Percentiles rank a stretch among this genome's conserved stretches.
These are phyloP conservation scores for Cerastis rubricosa DNA, from an alignment of 2,888 invertebrate genomes.

Conservation along the genomic window DNA sequence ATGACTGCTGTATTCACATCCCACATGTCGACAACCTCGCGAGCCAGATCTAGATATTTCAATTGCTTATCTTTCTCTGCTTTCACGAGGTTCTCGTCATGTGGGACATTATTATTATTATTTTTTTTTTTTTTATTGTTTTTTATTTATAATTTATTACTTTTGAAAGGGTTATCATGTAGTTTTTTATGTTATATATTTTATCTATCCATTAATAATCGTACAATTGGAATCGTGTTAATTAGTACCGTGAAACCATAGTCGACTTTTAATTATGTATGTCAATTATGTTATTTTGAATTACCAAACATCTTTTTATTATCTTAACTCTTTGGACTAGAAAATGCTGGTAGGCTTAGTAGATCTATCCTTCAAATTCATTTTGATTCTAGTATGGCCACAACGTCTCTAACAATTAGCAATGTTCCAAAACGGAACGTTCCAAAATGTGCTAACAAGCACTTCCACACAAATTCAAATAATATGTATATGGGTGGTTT, in stretches of 20 bases:
- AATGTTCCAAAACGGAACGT: background rate
- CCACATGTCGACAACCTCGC: too few relatives aligned
- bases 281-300: background rate
- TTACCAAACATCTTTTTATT: background rate
- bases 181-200: background rate
- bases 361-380: background rate
- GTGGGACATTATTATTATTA: too few relatives aligned
- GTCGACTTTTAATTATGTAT: background rate
- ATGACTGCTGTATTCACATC: too few relatives aligned
- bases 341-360: background rate
- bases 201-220: background rate
- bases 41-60: too few relatives aligned
- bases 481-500: background rate
- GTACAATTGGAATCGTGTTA: background rate
- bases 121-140: too few relatives aligned
- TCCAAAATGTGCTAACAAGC: constrained; percentile 10
- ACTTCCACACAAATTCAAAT: background rate
- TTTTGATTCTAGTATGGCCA: background rate
- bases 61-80: too few relatives aligned
- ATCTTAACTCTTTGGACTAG: background rate
- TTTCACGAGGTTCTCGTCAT: too few relatives aligned
- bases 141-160: background rate
- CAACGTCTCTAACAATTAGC: background rate
- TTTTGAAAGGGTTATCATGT: background rate
- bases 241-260: constrained; percentile 1